A percentile compares a stretch with the other conserved stretches of the same genome.
Conservation (phyloP, 1,140 invertebrate species). For the Hyles euphorbiae region DNA sequence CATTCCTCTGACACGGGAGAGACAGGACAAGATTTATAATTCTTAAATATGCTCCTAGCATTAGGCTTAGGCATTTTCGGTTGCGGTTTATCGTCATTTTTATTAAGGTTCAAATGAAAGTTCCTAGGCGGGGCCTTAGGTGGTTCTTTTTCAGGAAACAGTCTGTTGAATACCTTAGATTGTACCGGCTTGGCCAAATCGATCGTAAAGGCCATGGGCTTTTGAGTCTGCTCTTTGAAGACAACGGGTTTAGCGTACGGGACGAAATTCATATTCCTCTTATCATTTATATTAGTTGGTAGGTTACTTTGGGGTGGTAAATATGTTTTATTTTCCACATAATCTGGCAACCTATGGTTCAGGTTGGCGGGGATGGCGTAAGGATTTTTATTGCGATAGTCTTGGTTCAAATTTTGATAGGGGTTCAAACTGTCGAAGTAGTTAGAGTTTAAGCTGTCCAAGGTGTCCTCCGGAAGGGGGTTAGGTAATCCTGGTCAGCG, state of each 20-base stretch:
- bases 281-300: slow-evolving; percentile 23
- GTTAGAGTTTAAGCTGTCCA: slow-evolving; percentile 66
- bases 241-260: slow-evolving; percentile 39
- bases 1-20: slow-evolving; percentile 82
- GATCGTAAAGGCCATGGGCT: slow-evolving; percentile 56
- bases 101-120: slow-evolving; percentile 61
- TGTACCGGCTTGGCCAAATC: slow-evolving; percentile 54
- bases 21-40: slow-evolving; percentile 82
- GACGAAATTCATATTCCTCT: slow-evolving; percentile 34
- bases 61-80: slow-evolving; percentile 57
- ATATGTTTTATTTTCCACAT: slow-evolving; percentile 42
- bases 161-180: slow-evolving; percentile 68
- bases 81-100: slow-evolving; percentile 51
- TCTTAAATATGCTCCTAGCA: slow-evolving; percentile 78
- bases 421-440: slow-evolving; percentile 63
- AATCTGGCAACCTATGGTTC: slow-evolving; percentile 64
- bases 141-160: slow-evolving; percentile 58
- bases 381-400: slow-evolving; percentile 68
- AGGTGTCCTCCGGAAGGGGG: slow-evolving; percentile 53
- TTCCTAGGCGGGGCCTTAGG: slow-evolving; percentile 49
- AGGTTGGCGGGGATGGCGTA: slow-evolving; percentile 73
- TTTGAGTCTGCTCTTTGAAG: slow-evolving; percentile 48
- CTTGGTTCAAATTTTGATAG: slow-evolving; percentile 46
- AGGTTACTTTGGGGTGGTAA: slow-evolving; percentile 40
- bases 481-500: slow-evolving; percentile 61